Evolutionary conservation across 1,140 invertebrate species (phyloP).

Genomic region (Megalopta genalis): DNA sequence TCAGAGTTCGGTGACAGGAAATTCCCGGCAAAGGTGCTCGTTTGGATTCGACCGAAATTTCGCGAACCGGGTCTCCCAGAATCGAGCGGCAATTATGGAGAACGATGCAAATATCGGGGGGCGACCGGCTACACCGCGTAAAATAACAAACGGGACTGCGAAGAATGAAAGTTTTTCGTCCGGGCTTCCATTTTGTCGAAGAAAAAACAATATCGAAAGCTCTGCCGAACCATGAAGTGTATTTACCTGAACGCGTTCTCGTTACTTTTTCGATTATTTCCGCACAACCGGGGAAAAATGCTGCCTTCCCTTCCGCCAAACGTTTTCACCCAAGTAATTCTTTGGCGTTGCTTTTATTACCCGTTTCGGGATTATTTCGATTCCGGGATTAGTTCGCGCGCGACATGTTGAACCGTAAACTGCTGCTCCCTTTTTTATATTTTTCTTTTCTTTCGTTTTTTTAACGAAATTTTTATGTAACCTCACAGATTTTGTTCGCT

Average conservation of each 20-base stretch:
- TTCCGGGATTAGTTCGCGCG: no score
- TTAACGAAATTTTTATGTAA: no score
- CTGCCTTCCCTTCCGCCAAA: no score
- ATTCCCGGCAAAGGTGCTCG: neutral
- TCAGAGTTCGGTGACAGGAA: neutral
- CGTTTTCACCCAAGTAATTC: no score
- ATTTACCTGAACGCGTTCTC: neutral
- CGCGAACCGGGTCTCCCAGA: neutral
- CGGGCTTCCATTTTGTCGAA: neutral
- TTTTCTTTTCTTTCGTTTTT: no score
- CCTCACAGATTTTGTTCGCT: no score
- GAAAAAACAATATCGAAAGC: neutral
- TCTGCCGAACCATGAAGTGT: neutral
- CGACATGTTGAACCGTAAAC: no score
- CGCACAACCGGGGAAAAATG: neutral
- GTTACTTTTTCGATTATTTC: neutral
- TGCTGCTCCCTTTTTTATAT: no score
- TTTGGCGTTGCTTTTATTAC: no score
- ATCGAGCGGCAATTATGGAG: neutral
- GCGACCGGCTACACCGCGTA: neutral
- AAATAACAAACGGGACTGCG: neutral
- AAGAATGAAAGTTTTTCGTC: neutral
- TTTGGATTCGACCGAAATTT: neutral
- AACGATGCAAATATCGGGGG: neutral
- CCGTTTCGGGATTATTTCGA: no score